These are phyloP conservation scores for Syrphus vitripennis DNA, from an alignment of 2,888 invertebrate genomes.

Conservation along the genomic window DNA sequence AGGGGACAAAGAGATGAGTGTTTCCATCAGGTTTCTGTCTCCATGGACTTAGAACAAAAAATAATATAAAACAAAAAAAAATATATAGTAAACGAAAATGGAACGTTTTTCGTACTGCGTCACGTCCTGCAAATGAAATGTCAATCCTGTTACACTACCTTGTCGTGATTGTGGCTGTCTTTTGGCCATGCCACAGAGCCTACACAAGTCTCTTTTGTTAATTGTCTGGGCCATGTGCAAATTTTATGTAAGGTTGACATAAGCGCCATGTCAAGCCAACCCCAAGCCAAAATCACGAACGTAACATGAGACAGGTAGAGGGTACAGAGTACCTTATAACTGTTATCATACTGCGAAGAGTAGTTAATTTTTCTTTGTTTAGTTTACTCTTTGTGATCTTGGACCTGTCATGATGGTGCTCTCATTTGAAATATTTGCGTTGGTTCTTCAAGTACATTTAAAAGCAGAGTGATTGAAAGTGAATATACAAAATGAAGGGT, in stretches of 20 bases:
- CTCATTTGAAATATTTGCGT: not conserved
- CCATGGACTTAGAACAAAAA: conserved; percentile 7
- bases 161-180: conserved; percentile 56
- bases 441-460: not conserved
- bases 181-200: not conserved
- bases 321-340: not conserved
- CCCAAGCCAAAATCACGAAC: not conserved
- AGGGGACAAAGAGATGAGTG: conserved; percentile 23
- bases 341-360: not conserved
- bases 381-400: not conserved
- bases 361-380: not conserved
- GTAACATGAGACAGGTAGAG: not conserved
- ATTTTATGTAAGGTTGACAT: conserved; percentile 50
- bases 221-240: conserved; percentile 62
- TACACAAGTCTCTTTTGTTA: conserved; percentile 44
- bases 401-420: not conserved
- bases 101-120: conserved; percentile 57
- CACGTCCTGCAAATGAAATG: conserved; percentile 63
- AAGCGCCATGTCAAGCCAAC: conserved; percentile 26
- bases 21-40: conserved; percentile 43
- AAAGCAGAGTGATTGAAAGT: not conserved
- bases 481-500: not conserved
- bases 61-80: not conserved
- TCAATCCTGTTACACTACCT: conserved; percentile 56
- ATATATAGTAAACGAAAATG: conserved; percentile 31